A percentile compares a stretch with the other conserved stretches of the same genome.
Evolutionary conservation across 1,140 invertebrate species (phyloP).

Genomic region (Hormaphis cornu): DNA sequence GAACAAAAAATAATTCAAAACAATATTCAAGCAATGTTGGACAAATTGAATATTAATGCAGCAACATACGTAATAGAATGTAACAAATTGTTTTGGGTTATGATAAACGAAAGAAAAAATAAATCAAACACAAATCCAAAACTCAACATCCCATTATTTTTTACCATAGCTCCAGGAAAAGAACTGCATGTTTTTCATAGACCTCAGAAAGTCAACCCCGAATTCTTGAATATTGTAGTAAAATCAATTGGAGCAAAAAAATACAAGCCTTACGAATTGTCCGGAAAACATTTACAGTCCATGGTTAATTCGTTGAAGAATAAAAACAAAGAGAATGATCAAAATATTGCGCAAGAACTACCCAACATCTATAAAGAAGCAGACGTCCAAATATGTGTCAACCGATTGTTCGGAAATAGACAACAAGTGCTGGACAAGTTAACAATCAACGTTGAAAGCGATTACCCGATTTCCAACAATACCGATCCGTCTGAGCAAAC

Average conservation of each 20-base stretch:
- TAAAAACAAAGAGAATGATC: not conserved
- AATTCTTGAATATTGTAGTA: not conserved
- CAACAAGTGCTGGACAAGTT: not conserved
- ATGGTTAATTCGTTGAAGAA: not conserved
- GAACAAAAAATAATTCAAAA: constrained; percentile 4
- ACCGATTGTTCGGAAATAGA: not conserved
- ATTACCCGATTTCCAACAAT: not conserved
- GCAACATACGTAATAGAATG: constrained; percentile 1
- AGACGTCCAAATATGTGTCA: not conserved
- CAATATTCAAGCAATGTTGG: not conserved
- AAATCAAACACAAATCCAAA: not conserved
- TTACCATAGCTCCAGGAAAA: not conserved
- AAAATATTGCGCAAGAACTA: not conserved
- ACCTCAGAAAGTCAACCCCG: not conserved
- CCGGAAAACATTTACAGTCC: not conserved
- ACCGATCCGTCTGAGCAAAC: not conserved
- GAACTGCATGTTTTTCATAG: not conserved
- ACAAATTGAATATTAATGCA: not conserved
- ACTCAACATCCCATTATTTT: not conserved
- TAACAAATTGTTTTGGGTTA: constrained; percentile 2
- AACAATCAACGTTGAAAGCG: not conserved
- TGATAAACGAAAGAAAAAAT: not conserved
- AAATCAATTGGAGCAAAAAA: not conserved
- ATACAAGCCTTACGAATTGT: not conserved
- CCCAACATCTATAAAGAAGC: not conserved